Base-by-base conservation (phyloP, 2,888 invertebrate species). In the Platycheirus albimanus region DNA sequence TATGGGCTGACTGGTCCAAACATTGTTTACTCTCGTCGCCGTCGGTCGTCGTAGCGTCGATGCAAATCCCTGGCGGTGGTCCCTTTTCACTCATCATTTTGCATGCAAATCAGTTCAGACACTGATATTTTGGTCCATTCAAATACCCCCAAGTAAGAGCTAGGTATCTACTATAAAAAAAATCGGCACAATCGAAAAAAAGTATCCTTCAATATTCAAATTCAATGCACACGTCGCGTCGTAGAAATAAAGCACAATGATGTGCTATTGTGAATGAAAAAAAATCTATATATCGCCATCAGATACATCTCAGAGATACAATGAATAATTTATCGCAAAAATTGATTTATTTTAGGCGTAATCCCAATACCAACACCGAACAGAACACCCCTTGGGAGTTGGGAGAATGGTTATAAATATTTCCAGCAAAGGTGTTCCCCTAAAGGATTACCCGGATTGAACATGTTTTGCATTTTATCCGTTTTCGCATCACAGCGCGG, bases 281-380 rank as follows among this genome's bases (percentile, higher is more conserved):
- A 78, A 45, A 56, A 33, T 51, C 17, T 15, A 52, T 52, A 45
- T 43, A 66, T n/a, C 20, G 2, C 17, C 58, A 47, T 28, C 28
- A 70, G 64, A 71, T 66, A 56, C 28, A 33, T 43, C 41, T 66
- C 49, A 41, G 10, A 71, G 70, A 66, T 76, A 76, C 76, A 63
- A 81, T 76, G 77, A 81, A 81, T 81, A 76, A 76, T 77, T 76
- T 81, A 81, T 77, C 47, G 45, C 47, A 67, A 71, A 76, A 64
- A 66, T 77, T 67, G 76, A 81, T 81, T 77, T 81, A 69, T 81
- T 81, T 71, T 67, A 61, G 81, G 63, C 61, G 17, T 36, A 76
- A 69, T 43, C 54, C 36, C 10, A 13, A 58, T 49, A 54, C n/a
- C 63, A 30, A 36, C 17, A 30, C 19, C 8, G 13, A n/a, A n/a